These are phyloP conservation scores for Drosophila quinaria DNA, from an alignment of 2,888 invertebrate species.

Conservation along the genomic window DNA sequence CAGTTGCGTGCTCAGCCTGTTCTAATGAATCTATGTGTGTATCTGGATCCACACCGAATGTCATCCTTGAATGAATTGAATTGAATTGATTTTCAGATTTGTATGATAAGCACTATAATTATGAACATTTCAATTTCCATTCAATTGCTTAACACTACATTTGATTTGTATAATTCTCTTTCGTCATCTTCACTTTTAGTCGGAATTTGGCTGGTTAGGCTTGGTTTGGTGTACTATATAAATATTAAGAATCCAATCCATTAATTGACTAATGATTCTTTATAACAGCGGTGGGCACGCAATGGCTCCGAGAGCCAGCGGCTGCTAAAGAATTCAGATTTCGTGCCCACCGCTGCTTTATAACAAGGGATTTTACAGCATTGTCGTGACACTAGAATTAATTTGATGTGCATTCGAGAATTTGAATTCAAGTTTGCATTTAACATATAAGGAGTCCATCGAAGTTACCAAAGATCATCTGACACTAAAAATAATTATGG, in stretches of 20 bases:
- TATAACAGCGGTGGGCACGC: too few species aligned
- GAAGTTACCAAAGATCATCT: background rate
- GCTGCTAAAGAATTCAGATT: too few species aligned
- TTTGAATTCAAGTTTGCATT: background rate
- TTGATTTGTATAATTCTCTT: background rate
- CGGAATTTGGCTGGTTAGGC: conserved; percentile 17
- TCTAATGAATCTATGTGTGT: conserved; percentile 99
- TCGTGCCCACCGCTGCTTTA: too few species aligned
- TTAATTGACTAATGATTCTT: background rate
- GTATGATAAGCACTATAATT: conserved; percentile 24
- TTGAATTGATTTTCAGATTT: conserved; percentile 39
- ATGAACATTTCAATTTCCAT: conserved; percentile 7
- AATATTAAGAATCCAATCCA: background rate
- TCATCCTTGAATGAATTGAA: conserved; percentile 90
- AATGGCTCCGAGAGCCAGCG: too few species aligned
- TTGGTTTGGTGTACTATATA: background rate
- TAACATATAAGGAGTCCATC: background rate
- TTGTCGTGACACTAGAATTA: too few species aligned
- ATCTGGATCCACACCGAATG: conserved; percentile 98
- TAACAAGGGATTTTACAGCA: background rate
- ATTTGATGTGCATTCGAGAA: background rate
- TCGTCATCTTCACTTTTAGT: background rate
- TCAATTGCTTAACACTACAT: conserved; percentile 14
- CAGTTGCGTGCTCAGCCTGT: conserved; percentile 98
- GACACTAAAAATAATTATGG: background rate